Evolutionary conservation across 1,140 invertebrate species (phyloP), one percentile per base, ranked within the genome.

Genomic region (Drosophila ogumai): DNA sequence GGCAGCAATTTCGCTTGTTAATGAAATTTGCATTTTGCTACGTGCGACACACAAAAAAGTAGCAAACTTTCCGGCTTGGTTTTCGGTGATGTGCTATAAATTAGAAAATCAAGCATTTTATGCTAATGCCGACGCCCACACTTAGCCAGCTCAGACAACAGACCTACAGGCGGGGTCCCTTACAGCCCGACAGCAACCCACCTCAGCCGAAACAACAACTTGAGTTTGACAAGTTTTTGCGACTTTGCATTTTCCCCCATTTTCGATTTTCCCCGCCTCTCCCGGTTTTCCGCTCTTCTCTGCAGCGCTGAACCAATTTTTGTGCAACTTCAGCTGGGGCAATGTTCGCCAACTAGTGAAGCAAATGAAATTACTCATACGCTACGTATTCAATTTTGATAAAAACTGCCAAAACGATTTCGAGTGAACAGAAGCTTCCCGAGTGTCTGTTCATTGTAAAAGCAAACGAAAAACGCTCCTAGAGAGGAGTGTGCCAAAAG

Each of bases 21-120:
- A 90, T 90, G 86, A 91, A 91, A 91, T 91, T 91, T 91, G 87
- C 87, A 91, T 87, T 91, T 82, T 77, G 71, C 80, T 82, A 91
- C 87, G 82, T 91, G 87, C 77, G 81, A 80, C 75, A 84, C 60
- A 84, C 71, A 57, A 77, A 67, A 43, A 76, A 75, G 61, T 28
- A 75, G 58, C 79, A 57, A 90, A 78, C 52, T 80, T 87, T 80
- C 38, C 59, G 64, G 58, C 71, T 78, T 67, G 67, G 60, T 86
- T 72, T 90, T 87, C 47, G 73, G 75, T 86, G 86, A 86, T 90
- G 85, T 90, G 81, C 86, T 76, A 90, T 88, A 88, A 88, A 88
- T 88, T 88, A 88, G 84, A 88, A 88, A 88, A 88, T 88, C 84
- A 88, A 90, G 85, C 81, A 90, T 74, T 88, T 90, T 90, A 88